Conservation (phyloP, 37 sponge, comb jelly and placozoan genomes). For the Halisarca cf. caerulea region DNA sequence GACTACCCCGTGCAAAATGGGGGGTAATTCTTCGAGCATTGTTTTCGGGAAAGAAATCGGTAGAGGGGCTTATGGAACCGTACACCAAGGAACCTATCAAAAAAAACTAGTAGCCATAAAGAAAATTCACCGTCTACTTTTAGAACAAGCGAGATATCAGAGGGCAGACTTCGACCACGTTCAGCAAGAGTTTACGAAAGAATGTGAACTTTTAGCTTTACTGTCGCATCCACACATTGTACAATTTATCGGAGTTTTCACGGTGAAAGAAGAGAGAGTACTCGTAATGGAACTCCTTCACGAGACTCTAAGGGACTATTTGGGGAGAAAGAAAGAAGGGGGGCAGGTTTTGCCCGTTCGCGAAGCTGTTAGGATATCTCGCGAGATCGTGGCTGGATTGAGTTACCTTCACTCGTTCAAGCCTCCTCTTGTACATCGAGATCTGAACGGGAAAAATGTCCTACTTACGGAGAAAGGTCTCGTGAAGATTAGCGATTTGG, state of each 20-base stretch:
- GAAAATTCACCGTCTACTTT: not conserved
- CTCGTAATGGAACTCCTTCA: not conserved
- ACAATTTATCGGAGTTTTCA: not conserved
- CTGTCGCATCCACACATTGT: not conserved
- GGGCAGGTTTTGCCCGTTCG: not conserved
- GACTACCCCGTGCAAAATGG: too few species aligned
- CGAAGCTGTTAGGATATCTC: not conserved
- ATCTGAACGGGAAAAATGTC: not conserved
- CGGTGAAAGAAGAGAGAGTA: not conserved
- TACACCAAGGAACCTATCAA: not conserved
- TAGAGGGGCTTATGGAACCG: not conserved
- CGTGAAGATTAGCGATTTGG: constrained; percentile 6
- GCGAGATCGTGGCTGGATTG: not conserved
- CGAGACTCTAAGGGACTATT: not conserved
- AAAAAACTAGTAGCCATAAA: not conserved
- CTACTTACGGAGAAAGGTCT: not conserved
- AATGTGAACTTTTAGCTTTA: not conserved
- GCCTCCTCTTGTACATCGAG: constrained; percentile 2
- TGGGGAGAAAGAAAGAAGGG: not conserved
- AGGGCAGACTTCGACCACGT: not conserved
- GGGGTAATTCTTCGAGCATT: too few species aligned
- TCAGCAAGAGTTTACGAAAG: not conserved
- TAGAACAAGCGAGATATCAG: not conserved
- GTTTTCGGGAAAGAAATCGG: not conserved
- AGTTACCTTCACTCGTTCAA: not conserved